Conservation (phyloP, 2,113 vertebrate genomes). For the Andinoacara biseriatus region DNA sequence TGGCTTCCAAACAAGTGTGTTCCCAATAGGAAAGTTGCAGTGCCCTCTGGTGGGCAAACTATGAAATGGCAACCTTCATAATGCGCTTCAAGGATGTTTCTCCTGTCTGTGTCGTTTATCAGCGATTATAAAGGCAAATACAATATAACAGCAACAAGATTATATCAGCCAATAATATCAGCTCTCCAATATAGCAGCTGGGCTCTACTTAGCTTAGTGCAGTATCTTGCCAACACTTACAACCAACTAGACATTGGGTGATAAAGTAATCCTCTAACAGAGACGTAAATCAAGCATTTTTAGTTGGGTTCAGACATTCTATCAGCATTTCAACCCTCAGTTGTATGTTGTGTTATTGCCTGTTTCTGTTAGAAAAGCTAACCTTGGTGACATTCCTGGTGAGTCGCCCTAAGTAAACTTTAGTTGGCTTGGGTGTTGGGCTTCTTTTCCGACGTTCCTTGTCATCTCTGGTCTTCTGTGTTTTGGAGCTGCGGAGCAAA, state of each 20-base stretch:
- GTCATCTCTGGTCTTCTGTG: conserved; percentile 93
- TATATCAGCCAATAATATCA: no score
- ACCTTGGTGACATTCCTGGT: conserved; percentile 98
- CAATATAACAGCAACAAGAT: no score
- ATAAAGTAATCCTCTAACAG: no score
- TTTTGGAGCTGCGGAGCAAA: conserved; percentile 86
- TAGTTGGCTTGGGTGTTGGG: conserved; percentile 93
- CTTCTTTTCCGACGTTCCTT: conserved; percentile 94
- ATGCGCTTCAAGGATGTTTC: not conserved
- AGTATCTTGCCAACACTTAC: no score
- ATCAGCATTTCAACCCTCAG: not conserved
- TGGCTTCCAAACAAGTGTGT: not conserved
- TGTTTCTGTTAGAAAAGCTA: not conserved
- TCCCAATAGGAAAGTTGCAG: not conserved
- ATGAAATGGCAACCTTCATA: not conserved
- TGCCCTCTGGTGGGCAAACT: not conserved
- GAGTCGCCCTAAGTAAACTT: conserved; percentile 93
- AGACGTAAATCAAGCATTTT: no score
- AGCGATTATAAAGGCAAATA: no score
- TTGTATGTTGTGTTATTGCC: not conserved
- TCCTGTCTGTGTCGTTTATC: not conserved
- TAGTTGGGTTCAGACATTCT: no score
- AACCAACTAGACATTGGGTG: no score
- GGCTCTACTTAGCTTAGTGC: no score
- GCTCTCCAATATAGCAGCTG: no score